Conservation (phyloP, 2,888 invertebrate species). For the Platycnemis pennipes region DNA sequence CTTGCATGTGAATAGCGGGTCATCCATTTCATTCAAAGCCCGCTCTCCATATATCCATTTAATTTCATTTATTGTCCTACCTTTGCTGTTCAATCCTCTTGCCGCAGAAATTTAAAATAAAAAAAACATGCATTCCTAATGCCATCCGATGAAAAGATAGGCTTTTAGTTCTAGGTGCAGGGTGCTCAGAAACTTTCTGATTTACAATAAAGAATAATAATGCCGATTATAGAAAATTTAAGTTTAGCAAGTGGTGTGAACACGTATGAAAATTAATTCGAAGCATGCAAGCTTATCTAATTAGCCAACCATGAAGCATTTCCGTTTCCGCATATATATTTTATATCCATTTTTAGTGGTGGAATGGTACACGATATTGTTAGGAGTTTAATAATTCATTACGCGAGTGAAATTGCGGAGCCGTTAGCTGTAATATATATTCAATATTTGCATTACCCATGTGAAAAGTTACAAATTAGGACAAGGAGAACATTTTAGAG, state of each 20-base stretch:
- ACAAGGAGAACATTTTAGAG: too few relatives aligned
- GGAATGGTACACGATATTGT: too few relatives aligned
- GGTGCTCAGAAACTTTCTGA: neutral
- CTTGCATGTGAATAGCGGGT: neutral
- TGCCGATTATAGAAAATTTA: too few relatives aligned
- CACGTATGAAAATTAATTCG: neutral
- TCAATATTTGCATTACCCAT: too few relatives aligned
- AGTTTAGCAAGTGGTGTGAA: too few relatives aligned
- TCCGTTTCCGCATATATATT: too few relatives aligned
- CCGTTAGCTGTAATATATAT: too few relatives aligned
- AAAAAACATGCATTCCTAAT: neutral
- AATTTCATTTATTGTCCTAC: neutral
- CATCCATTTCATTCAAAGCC: neutral
- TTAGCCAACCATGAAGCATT: too few relatives aligned
- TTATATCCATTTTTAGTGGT: too few relatives aligned
- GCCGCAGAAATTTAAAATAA: neutral
- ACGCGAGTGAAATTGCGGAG: too few relatives aligned
- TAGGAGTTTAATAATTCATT: too few relatives aligned
- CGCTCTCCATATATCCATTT: slow-evolving; percentile 31
- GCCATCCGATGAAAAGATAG: neutral
- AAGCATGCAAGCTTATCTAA: neutral
- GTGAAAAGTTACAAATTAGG: too few relatives aligned
- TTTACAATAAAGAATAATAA: neutral
- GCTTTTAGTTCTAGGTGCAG: neutral
- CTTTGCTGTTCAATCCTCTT: slow-evolving; percentile 8